Percentiles rank a stretch among this genome's conserved stretches.
phyloP scores from a whole-genome alignment of 2,113 vertebrate species.

The Vidua chalybeata region DNA sequence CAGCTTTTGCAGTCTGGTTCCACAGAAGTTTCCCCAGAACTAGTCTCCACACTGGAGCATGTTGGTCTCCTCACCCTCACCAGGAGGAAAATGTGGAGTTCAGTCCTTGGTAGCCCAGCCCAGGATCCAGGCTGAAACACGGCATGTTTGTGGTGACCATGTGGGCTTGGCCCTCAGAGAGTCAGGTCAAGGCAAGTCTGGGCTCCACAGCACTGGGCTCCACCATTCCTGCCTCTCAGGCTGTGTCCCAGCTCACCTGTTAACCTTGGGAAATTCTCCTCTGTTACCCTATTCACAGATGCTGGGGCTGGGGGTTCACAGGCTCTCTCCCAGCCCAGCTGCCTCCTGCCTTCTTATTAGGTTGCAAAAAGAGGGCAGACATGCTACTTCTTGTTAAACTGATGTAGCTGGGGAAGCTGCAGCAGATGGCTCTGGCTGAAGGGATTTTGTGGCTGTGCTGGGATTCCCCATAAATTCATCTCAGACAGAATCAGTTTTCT shows the following conservation, averaged over 20 bases:
- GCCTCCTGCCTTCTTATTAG: background rate
- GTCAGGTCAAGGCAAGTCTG: background rate
- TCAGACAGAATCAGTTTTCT: background rate
- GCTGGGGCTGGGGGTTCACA: background rate
- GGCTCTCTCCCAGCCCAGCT: background rate
- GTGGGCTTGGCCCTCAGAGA: background rate
- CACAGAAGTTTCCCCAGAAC: background rate
- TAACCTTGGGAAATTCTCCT: background rate
- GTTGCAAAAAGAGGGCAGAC: background rate
- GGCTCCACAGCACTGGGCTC: background rate
- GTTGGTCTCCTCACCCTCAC: background rate
- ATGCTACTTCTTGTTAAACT: background rate
- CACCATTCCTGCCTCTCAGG: background rate
- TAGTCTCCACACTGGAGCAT: background rate
- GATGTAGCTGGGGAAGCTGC: background rate
- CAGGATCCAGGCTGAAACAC: background rate
- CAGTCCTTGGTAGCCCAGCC: background rate
- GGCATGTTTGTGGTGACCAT: rapidly evolving
- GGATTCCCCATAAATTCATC: background rate
- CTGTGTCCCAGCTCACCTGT: background rate
- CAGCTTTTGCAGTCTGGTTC: background rate
- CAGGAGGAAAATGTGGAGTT: background rate
- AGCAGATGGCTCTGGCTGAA: conserved; percentile 24
- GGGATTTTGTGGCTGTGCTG: background rate
- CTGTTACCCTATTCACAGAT: background rate